A percentile compares a stretch with the other conserved stretches of the same genome.
phyloP scores from a whole-genome alignment of 1,140 invertebrate genomes.

The Drosophila orena region DNA sequence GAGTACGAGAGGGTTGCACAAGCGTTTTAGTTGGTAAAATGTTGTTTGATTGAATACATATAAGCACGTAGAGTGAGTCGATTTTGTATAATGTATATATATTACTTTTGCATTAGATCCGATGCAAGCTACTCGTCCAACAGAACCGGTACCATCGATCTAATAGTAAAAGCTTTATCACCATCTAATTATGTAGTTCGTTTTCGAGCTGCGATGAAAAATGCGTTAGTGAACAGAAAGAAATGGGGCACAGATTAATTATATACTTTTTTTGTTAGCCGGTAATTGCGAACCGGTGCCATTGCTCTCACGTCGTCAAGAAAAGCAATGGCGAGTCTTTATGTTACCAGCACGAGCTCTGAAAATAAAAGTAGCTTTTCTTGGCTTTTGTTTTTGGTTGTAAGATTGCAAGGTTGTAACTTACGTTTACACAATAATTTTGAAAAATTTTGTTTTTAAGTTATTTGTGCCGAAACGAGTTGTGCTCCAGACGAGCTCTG shows the following conservation, averaged over 20 bases:
- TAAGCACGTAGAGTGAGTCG: background rate
- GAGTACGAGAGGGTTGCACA: no score
- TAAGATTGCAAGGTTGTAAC: background rate
- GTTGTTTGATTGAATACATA: background rate
- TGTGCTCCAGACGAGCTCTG: slow-evolving; percentile 29
- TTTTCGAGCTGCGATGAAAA: no score
- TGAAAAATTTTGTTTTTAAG: background rate
- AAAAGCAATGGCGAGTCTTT: background rate
- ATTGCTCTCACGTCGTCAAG: background rate
- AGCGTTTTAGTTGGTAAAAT: no score
- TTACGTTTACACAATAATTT: background rate
- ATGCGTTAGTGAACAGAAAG: no score
- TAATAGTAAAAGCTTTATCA: no score
- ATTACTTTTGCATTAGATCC: background rate
- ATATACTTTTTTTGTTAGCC: no score
- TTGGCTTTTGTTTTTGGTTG: background rate
- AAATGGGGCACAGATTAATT: no score
- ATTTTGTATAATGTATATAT: no score
- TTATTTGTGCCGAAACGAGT: background rate
- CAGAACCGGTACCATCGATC: slow-evolving; percentile 3
- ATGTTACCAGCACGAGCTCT: background rate
- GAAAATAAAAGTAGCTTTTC: background rate
- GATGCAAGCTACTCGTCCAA: background rate
- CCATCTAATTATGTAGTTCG: no score
- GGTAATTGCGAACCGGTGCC: background rate